Conservation (phyloP, 2,888 invertebrate species). For the Tuberolachnus salignus region DNA sequence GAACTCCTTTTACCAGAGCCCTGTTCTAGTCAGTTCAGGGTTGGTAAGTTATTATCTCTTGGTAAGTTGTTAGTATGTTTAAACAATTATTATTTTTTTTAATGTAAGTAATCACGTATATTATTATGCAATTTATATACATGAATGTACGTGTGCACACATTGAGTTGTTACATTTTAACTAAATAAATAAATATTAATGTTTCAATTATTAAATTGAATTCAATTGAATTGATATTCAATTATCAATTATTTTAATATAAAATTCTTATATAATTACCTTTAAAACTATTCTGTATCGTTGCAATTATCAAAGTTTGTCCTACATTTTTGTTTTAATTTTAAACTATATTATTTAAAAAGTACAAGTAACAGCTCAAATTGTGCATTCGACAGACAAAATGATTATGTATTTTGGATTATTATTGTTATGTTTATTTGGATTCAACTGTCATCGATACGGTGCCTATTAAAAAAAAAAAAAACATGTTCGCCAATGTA, state of each 20-base stretch:
- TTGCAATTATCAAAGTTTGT: neutral
- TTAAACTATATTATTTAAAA: slow-evolving; percentile 11
- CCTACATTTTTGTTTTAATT: neutral
- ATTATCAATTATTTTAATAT: neutral
- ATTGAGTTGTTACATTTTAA: slow-evolving; percentile 35
- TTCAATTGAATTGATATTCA: neutral
- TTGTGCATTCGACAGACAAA: slow-evolving; percentile 38
- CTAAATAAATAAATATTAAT: neutral
- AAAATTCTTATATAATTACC: slow-evolving; percentile 2
- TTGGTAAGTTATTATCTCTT: slow-evolving; percentile 55
- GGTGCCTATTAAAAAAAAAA: slow-evolving; percentile 53
- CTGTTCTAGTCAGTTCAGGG: slow-evolving; percentile 56
- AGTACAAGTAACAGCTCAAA: slow-evolving; percentile 14
- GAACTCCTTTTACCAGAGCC: slow-evolving; percentile 54
- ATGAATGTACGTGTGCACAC: slow-evolving; percentile 28
- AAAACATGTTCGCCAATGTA: slow-evolving; percentile 55
- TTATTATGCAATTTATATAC: slow-evolving; percentile 20
- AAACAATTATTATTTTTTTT: slow-evolving; percentile 17
- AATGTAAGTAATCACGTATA: slow-evolving; percentile 36
- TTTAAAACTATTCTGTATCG: neutral
- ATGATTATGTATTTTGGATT: slow-evolving; percentile 40
- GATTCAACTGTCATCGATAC: slow-evolving; percentile 51
- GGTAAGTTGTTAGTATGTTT: slow-evolving; percentile 48
- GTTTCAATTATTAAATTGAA: neutral
- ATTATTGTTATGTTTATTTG: slow-evolving; percentile 41